Conservation (phyloP, 2,888 invertebrate genomes). For the Marronus borbonicus region DNA sequence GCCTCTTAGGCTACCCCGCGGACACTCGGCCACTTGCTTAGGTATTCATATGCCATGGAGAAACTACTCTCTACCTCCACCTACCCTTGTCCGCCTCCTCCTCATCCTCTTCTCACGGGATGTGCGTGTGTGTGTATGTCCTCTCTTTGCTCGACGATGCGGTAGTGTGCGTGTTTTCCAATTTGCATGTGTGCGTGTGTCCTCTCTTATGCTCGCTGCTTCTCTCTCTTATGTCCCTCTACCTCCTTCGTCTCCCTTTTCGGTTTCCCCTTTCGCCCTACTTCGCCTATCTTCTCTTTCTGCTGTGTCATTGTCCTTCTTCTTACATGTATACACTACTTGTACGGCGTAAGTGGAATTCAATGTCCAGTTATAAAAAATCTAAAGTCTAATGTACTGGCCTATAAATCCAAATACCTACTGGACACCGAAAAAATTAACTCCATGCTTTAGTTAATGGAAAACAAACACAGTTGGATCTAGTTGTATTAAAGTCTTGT, state of each 20-base stretch:
- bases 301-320: slow-evolving; percentile 7
- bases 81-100: slow-evolving; percentile 1
- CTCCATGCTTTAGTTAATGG: too few relatives aligned
- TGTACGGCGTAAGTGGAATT: not conserved
- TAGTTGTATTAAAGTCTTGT: too few relatives aligned
- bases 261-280: not conserved
- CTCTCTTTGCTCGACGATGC: slow-evolving; percentile 5
- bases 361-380: not conserved
- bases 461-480: too few relatives aligned
- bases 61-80: slow-evolving; percentile 36
- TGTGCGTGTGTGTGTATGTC: not conserved
- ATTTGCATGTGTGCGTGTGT: slow-evolving; percentile 41
- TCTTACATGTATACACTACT: not conserved
- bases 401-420: too few relatives aligned
- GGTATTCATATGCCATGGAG: slow-evolving; percentile 67
- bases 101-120: not conserved
- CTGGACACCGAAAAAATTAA: too few relatives aligned
- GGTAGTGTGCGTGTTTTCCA: slow-evolving; percentile 4
- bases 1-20: slow-evolving; percentile 60
- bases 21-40: slow-evolving; percentile 69
- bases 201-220: slow-evolving; percentile 2
- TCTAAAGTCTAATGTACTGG: too few relatives aligned
- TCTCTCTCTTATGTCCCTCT: slow-evolving; percentile 19
- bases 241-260: slow-evolving; percentile 8
- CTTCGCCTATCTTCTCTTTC: not conserved